A percentile compares a stretch with the other conserved stretches of the same genome.
Evolutionary conservation across 2,888 invertebrate species (phyloP).

Genomic region (Drosophila vallismaia): DNA sequence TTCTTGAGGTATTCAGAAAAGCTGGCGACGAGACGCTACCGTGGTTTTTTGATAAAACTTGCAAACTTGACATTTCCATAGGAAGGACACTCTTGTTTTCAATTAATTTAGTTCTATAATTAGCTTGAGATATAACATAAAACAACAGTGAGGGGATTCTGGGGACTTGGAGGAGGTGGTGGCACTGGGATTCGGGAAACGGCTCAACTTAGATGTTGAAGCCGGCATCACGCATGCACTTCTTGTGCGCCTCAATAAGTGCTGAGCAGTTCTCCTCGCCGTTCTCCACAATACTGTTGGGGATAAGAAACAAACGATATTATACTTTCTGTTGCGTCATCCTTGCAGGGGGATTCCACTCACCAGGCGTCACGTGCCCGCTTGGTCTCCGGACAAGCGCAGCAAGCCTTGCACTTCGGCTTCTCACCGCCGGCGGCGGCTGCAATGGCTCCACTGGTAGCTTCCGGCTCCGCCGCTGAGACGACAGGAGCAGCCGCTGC

Average conservation of each 20-base stretch:
- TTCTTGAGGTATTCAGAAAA: background rate
- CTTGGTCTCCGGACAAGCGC: slow-evolving; percentile 98
- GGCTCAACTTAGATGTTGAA: slow-evolving; percentile 92
- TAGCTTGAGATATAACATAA: slow-evolving; percentile 66
- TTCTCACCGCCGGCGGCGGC: slow-evolving; percentile 84
- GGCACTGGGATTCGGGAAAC: slow-evolving; percentile 4
- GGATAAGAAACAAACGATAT: background rate
- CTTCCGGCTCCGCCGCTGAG: slow-evolving; percentile 40
- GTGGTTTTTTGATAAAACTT: background rate
- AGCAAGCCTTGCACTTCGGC: slow-evolving; percentile 96
- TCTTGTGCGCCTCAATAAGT: slow-evolving; percentile 97
- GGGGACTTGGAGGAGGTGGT: background rate
- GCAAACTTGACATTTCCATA: no score
- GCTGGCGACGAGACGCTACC: background rate
- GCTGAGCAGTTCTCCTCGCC: slow-evolving; percentile 96
- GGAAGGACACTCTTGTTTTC: slow-evolving; percentile 40
- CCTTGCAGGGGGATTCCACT: slow-evolving; percentile 62
- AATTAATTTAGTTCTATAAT: slow-evolving; percentile 65
- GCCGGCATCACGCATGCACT: slow-evolving; percentile 97
- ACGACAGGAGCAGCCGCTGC: slow-evolving; percentile 80
- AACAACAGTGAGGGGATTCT: slow-evolving; percentile 27
- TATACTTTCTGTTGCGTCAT: slow-evolving; percentile 29
- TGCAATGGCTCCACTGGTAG: slow-evolving; percentile 52
- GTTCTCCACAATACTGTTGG: slow-evolving; percentile 91
- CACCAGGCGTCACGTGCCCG: slow-evolving; percentile 95